Evolutionary conservation across 1,140 invertebrate genomes (phyloP), one percentile per base, ranked within the genome.

Genomic region (Hyles vespertilio): DNA sequence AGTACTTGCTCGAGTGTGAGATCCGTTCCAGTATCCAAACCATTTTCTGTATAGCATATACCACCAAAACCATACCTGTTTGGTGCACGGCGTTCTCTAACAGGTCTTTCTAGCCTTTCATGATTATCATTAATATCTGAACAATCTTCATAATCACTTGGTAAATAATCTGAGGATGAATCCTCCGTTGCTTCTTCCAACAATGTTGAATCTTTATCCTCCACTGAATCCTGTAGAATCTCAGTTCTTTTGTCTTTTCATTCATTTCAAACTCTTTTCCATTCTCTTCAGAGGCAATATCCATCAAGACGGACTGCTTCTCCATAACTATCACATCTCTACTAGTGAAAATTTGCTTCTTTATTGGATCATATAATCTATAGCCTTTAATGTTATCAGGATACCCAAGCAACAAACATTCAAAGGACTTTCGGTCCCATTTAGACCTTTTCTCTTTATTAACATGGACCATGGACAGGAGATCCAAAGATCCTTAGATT

Each of bases 251-350:
- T 22, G 22, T 22, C 22, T 22, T 22, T 22, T 22, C 22, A 22
- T 22, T 22, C 22, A 22, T 22, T 22, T 56, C 53, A 57, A 32
- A 59, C 50, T 62, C 58, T 9, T 58, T 49, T 43, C 9, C 8
- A 44, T 52, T 49, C 44, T 58, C 47, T 56, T 51, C 51, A 56
- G 52, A 59, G 3, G 32, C 43, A 54, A 60, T 46, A 33, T 61
- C 51, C 44, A 32, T 62, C 56, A 66, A 51, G 5, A 49, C 11
- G 36, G 11, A 59, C 33, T 64, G 47, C 55, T 61, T 70, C 45
- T 61, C 62, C 50, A 68, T 56, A 3, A 64, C 56, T 6, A 68
- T 51, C 9, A 68, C 62, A 56, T 68, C 66, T 48, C 66, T 65
- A 34, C 66, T 68, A 12, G 49, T 58, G 33, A 44, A 49, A 40